Evolutionary conservation across 2,113 vertebrate genomes (phyloP).

Genomic region (Butorides virescens): DNA sequence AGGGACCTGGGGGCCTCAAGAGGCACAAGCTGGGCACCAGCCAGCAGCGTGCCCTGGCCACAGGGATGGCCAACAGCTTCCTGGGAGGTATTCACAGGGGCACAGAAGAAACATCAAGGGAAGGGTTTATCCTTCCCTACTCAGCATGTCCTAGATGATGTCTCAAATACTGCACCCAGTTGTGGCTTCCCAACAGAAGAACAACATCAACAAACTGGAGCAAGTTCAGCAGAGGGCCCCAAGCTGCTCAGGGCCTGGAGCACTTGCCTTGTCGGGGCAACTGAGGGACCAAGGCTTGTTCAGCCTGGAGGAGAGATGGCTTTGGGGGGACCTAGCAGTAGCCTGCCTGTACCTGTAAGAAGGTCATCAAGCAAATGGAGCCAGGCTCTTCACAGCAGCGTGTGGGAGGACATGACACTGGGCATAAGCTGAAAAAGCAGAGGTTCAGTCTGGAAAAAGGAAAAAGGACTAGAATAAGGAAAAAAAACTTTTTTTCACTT

Average conservation of each 20-base stretch:
- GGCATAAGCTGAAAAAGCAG: not conserved
- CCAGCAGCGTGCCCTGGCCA: not conserved
- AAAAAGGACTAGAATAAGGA: not conserved
- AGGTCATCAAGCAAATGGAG: not conserved
- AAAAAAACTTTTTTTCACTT: not conserved
- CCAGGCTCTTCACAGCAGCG: not conserved
- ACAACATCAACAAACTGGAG: not conserved
- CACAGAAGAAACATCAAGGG: not conserved
- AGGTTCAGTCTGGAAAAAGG: not conserved
- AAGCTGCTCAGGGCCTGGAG: not conserved
- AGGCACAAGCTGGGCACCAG: not conserved
- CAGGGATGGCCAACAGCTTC: not conserved
- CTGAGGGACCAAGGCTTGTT: not conserved
- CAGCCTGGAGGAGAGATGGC: not conserved
- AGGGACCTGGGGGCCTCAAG: not conserved
- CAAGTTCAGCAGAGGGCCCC: not conserved
- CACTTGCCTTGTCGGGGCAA: not conserved
- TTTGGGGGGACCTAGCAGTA: not conserved
- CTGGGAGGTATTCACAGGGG: fast-evolving
- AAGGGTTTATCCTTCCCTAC: not conserved
- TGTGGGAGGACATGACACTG: fast-evolving
- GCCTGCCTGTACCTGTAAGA: not conserved
- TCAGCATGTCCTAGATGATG: not conserved
- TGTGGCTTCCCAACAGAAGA: not conserved
- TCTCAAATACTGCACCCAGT: not conserved